Conservation (phyloP, 2,888 invertebrate genomes). For the Homarus gammarus region DNA sequence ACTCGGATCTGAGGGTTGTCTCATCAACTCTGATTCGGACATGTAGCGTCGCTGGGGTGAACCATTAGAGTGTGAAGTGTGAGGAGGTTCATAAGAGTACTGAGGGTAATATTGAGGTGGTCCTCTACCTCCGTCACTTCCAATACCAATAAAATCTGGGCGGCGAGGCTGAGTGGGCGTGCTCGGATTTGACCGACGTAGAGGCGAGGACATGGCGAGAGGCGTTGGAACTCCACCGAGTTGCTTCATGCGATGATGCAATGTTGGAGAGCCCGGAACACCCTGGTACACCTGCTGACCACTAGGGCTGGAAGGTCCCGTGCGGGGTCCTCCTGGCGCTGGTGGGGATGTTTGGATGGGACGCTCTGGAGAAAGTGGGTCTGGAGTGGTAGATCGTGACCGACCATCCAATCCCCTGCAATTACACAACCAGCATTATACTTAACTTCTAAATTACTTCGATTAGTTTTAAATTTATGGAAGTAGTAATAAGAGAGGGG, state of each 20-base stretch:
- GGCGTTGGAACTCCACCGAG: constrained; percentile 69
- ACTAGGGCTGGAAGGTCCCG: constrained; percentile 67
- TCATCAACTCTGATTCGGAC: constrained; percentile 89
- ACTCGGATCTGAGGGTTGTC: constrained; percentile 81
- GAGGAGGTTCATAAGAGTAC: constrained; percentile 77
- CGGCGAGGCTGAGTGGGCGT: constrained; percentile 74
- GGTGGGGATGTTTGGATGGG: constrained; percentile 71
- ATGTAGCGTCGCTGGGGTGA: constrained; percentile 89
- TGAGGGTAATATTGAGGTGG: constrained; percentile 69
- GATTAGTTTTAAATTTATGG: not conserved
- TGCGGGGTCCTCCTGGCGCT: constrained; percentile 52
- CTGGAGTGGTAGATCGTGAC: constrained; percentile 74
- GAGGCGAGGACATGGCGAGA: constrained; percentile 68
- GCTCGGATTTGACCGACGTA: constrained; percentile 71
- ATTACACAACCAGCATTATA: not conserved
- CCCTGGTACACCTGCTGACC: constrained; percentile 69
- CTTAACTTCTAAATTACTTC: not conserved
- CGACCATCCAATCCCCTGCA: constrained; percentile 73
- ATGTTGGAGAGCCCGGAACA: constrained; percentile 53
- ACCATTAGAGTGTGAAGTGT: constrained; percentile 78
- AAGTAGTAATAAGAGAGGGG: too few species aligned
- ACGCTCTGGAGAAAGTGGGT: constrained; percentile 74
- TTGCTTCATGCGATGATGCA: constrained; percentile 70
- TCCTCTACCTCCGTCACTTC: constrained; percentile 52
- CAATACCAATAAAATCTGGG: constrained; percentile 72